Conservation (phyloP, 1,140 invertebrate genomes). For the Paraescarpia echinospica region DNA sequence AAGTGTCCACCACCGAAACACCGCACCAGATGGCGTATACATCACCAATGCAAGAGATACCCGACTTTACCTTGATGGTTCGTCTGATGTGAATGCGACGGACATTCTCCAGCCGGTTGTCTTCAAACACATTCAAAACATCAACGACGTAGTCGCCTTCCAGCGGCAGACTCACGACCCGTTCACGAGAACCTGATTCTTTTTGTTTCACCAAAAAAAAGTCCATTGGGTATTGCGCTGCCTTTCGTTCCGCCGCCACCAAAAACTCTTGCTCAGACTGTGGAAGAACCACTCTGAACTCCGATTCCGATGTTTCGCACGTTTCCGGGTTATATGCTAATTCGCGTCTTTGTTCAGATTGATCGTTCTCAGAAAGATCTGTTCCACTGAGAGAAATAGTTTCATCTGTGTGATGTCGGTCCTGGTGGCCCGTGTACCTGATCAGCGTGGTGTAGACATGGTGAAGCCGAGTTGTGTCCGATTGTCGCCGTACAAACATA, state of each 20-base stretch:
- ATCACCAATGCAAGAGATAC: background rate
- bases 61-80: background rate
- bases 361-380: background rate
- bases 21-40: background rate
- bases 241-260: slow-evolving; percentile 40
- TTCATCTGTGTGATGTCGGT: background rate
- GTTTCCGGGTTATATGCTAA: background rate
- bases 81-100: background rate
- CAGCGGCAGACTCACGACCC: slow-evolving; percentile 40
- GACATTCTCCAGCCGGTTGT: slow-evolving; percentile 22
- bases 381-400: background rate
- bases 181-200: slow-evolving; percentile 34
- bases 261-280: slow-evolving; percentile 36
- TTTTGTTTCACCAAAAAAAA: slow-evolving; percentile 39
- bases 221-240: slow-evolving; percentile 41
- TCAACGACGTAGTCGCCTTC: slow-evolving; percentile 52
- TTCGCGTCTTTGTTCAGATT: background rate
- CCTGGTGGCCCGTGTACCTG: background rate
- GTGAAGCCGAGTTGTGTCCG: slow-evolving; percentile 38
- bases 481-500: slow-evolving; percentile 45
- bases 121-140: slow-evolving; percentile 41
- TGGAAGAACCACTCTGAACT: slow-evolving; percentile 40
- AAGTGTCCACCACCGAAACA: background rate
- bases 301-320: slow-evolving; percentile 44
- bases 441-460: slow-evolving; percentile 40